Conservation (phyloP, 2,888 invertebrate genomes). For the Diloba caeruleocephala region DNA sequence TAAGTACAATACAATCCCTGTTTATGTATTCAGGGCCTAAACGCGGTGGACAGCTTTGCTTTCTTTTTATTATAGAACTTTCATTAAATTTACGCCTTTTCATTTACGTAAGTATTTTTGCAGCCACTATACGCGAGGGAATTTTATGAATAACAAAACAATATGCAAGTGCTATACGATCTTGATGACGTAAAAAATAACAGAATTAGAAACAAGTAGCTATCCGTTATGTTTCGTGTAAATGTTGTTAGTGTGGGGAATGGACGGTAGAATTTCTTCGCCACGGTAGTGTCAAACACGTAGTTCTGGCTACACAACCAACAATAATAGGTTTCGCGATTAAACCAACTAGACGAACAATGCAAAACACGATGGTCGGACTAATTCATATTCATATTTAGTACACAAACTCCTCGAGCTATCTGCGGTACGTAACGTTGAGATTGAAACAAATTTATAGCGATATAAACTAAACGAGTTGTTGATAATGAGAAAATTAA, state of each 20-base stretch:
- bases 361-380: slow-evolving; percentile 15
- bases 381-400: slow-evolving; percentile 30
- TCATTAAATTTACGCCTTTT: slow-evolving; percentile 52
- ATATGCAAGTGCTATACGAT: slow-evolving; percentile 14
- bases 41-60: slow-evolving; percentile 50
- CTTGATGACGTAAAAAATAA: slow-evolving; percentile 18
- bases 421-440: slow-evolving; percentile 32
- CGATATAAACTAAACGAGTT: neutral
- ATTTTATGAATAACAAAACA: slow-evolving; percentile 15
- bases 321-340: slow-evolving; percentile 36
- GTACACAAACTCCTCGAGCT: slow-evolving; percentile 22
- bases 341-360: slow-evolving; percentile 25
- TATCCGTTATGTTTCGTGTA: slow-evolving; percentile 44
- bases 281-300: slow-evolving; percentile 21
- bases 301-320: slow-evolving; percentile 17
- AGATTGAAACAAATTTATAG: slow-evolving; percentile 20
- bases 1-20: slow-evolving; percentile 57
- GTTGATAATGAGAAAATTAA: neutral
- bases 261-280: slow-evolving; percentile 46
- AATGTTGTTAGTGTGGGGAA: slow-evolving; percentile 52
- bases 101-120: slow-evolving; percentile 29
- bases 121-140: slow-evolving; percentile 2
- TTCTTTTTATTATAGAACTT: slow-evolving; percentile 56
- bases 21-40: slow-evolving; percentile 64
- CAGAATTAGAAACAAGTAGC: slow-evolving; percentile 32